phyloP scores from a whole-genome alignment of 2,797 vertebrate genomes.

The Cynodonichthys magdalenae region DNA sequence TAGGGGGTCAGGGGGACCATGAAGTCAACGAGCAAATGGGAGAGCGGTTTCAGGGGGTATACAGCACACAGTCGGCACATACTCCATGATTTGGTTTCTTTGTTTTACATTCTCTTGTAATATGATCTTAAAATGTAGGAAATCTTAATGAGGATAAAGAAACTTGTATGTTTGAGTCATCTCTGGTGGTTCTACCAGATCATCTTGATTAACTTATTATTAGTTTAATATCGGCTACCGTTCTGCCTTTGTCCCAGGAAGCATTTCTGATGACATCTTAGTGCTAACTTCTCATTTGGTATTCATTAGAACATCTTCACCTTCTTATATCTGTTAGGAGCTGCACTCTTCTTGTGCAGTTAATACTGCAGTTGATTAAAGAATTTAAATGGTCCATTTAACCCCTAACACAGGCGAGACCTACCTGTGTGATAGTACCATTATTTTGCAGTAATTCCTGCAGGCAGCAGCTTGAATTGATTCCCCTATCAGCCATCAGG shows the following conservation, averaged over 20 bases:
- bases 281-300: conserved; percentile 56
- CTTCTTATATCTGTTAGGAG: conserved; percentile 42
- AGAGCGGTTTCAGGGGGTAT: conserved; percentile 26
- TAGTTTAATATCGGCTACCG: neutral
- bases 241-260: conserved; percentile 11
- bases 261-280: conserved; percentile 18
- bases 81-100: conserved; percentile 10
- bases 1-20: conserved; percentile 45
- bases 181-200: neutral
- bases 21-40: conserved; percentile 55
- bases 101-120: neutral
- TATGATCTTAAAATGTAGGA: no score
- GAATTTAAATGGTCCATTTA: conserved; percentile 81
- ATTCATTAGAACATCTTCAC: conserved; percentile 57
- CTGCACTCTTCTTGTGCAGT: conserved; percentile 53
- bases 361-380: conserved; percentile 82
- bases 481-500: conserved; percentile 78
- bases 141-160: no score
- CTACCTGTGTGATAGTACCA: conserved; percentile 74
- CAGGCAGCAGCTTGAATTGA: conserved; percentile 77
- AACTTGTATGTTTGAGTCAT: neutral
- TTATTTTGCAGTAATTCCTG: conserved; percentile 81
- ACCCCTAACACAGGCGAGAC: conserved; percentile 67
- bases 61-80: conserved; percentile 25
- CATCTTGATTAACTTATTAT: neutral